These are phyloP conservation scores for Seriola aureovittata DNA, from an alignment of 2,113 vertebrate species.

Conservation along the genomic window DNA sequence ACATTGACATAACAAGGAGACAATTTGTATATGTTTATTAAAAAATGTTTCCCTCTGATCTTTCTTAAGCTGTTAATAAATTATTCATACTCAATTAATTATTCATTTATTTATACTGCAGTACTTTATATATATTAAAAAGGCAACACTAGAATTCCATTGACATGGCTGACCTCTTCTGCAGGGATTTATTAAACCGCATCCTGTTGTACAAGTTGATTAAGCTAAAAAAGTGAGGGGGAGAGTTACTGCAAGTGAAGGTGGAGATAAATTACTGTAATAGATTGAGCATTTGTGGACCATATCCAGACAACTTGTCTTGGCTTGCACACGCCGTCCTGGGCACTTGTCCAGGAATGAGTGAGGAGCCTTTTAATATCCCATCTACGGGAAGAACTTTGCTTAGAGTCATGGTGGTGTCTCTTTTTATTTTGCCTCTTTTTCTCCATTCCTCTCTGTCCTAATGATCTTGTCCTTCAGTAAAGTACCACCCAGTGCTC, in stretches of 20 bases:
- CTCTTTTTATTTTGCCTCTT: conserved; percentile 33
- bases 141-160: conserved; percentile 23
- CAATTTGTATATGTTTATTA: conserved; percentile 38
- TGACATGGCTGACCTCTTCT: conserved; percentile 20
- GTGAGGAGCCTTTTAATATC: conserved; percentile 49
- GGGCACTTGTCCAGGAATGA: conserved; percentile 52
- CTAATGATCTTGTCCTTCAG: conserved; percentile 49
- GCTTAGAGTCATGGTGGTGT: conserved; percentile 24
- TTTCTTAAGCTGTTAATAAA: conserved; percentile 10
- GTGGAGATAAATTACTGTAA: conserved; percentile 40
- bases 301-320: conserved; percentile 44
- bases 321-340: conserved; percentile 46
- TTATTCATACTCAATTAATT: conserved; percentile 37
- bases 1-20: conserved; percentile 7
- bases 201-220: conserved; percentile 49
- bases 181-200: conserved; percentile 22
- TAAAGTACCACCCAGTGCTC: conserved; percentile 30
- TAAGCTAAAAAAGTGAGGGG: conserved; percentile 14
- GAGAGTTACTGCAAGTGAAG: conserved; percentile 29
- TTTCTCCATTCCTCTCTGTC: not conserved
- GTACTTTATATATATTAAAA: conserved; percentile 35
- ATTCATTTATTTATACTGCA: conserved; percentile 38
- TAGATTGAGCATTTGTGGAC: conserved; percentile 51
- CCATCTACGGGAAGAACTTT: conserved; percentile 34
- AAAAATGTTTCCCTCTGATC: conserved; percentile 8